Percentiles rank a stretch among this genome's conserved stretches.
phyloP scores from a whole-genome alignment of 2,888 invertebrate genomes.

The Geophilus truncorum region DNA sequence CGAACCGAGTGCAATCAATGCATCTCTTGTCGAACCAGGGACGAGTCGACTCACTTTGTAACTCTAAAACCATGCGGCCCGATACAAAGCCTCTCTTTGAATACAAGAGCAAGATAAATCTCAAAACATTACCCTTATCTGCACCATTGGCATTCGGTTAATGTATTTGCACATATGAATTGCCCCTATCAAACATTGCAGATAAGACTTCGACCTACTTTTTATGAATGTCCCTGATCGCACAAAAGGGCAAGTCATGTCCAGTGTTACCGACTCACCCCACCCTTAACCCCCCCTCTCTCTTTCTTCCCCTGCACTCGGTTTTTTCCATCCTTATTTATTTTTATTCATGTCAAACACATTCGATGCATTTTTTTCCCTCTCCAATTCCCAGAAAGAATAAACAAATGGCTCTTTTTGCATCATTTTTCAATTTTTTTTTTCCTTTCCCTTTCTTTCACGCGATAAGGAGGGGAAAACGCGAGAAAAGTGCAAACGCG shows the following conservation, averaged over 20 bases:
- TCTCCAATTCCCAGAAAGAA: neutral
- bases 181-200: neutral
- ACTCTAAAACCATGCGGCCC: neutral
- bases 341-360: neutral
- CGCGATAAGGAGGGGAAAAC: neutral
- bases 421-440: constrained; percentile 20
- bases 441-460: neutral
- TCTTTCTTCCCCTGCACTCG: no score
- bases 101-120: constrained; percentile 15
- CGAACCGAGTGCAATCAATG: neutral
- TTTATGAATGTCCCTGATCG: neutral
- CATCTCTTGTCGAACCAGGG: neutral
- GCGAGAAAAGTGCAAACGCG: constrained; percentile 11
- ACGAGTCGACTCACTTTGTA: neutral
- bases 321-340: neutral
- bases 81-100: constrained; percentile 22
- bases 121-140: neutral
- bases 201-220: neutral
- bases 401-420: constrained; percentile 3
- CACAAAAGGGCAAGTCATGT: neutral
- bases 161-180: constrained; percentile 27
- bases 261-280: neutral
- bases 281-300: neutral
- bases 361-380: neutral
- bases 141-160: constrained; percentile 4